Percentiles rank a stretch among this genome's conserved stretches.
Conservation (phyloP, 35 echinoderm and acorn worm species). For the Apostichopus californicus region DNA sequence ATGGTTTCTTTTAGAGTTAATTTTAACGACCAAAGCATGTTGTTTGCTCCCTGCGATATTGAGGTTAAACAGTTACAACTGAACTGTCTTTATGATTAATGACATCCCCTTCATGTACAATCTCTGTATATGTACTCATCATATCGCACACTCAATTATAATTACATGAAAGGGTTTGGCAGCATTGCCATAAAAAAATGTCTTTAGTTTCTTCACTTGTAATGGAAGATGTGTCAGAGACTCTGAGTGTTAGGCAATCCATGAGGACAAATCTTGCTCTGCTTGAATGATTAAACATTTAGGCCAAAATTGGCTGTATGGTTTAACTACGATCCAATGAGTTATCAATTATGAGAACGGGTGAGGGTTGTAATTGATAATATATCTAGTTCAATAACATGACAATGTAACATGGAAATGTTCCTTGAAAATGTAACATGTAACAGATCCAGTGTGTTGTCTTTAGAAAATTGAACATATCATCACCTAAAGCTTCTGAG, state of each 20-base stretch:
- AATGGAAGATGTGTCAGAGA: not conserved
- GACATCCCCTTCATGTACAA: not conserved
- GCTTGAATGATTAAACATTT: no score
- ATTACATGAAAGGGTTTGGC: not conserved
- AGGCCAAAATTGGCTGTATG: no score
- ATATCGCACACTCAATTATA: not conserved
- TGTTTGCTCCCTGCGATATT: not conserved
- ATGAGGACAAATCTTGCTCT: not conserved
- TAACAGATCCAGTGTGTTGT: no score
- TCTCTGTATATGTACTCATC: not conserved
- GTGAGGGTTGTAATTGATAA: no score
- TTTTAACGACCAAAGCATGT: not conserved
- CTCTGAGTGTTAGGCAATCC: not conserved
- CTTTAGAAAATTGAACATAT: no score
- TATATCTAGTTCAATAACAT: no score
- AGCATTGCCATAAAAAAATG: not conserved
- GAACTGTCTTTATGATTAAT: not conserved
- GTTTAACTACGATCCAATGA: no score
- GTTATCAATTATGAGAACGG: no score
- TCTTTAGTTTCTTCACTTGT: not conserved
- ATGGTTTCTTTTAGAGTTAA: not conserved
- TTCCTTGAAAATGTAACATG: no score
- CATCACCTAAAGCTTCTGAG: no score
- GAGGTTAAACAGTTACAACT: not conserved
- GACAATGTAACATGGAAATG: no score